phyloP scores from a whole-genome alignment of 2,113 vertebrate genomes.

The Callipepla californica region DNA sequence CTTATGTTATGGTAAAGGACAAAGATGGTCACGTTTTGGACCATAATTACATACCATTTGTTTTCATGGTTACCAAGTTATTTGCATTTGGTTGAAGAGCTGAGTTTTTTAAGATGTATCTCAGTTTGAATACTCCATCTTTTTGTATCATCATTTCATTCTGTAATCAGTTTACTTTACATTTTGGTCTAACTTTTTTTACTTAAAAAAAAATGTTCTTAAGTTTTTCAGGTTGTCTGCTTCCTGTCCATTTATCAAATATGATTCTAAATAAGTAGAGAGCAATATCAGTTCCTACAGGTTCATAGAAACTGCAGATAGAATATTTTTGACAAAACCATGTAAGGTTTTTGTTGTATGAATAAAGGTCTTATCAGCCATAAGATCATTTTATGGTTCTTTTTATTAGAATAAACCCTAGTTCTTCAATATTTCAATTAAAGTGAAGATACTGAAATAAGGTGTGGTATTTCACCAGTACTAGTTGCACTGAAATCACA shows the following conservation, averaged over 20 bases:
- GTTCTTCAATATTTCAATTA: neutral
- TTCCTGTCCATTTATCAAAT: neutral
- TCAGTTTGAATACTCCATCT: neutral
- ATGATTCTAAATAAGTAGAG: neutral
- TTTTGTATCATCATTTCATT: neutral
- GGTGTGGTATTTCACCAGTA: neutral
- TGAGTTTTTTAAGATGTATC: neutral
- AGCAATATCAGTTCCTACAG: accelerated
- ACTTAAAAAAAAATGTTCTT: neutral
- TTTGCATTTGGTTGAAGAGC: neutral
- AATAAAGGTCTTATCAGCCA: too few relatives aligned
- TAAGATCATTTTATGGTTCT: neutral
- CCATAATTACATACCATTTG: neutral
- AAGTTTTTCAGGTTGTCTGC: neutral
- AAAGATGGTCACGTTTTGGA: neutral
- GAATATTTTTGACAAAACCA: neutral
- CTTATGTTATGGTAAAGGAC: neutral
- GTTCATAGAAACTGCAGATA: neutral
- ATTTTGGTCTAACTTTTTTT: neutral
- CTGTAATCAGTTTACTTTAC: neutral
- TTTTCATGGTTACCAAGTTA: neutral
- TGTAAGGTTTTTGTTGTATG: neutral
- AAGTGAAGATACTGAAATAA: neutral
- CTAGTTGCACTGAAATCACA: neutral
- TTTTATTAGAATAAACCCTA: accelerated